Base-by-base conservation (phyloP, 2,797 vertebrate genomes). In the Nannoperca obscura region DNA sequence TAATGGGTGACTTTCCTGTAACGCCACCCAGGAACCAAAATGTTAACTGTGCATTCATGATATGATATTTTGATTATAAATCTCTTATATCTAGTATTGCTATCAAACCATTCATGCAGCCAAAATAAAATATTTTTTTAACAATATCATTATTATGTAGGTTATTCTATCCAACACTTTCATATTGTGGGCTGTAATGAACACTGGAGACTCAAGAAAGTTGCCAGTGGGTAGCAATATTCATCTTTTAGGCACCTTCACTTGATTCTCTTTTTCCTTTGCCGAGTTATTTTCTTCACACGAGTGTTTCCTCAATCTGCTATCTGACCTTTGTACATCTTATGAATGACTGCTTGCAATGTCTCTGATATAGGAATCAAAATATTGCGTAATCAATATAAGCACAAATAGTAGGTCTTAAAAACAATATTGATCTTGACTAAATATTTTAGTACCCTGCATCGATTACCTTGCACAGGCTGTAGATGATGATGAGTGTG, bases 401-500 rank as follows among this genome's bases (percentile, higher is more conserved):
- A 42, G 24, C 19, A 65, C 15, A 12, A 11, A 5, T 27, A 42
- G 10, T n/a, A 13, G 2, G 7, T 53, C 12, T 53, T 10, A 47
- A 62, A n/a, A 73, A 55, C 14, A 34, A 7, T 32, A n/a, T 42
- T 42, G 24, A 66, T 38, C 13, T 32, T 59, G 5, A 7, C 19
- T 24, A 3, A 20, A 15, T 34, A 17, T 15, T 50, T 46, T 32
- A n/a, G 55, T 49, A 1, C 8, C 0, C 32, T 32, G 65, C 44
- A 10, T 14, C 20, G 52, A 81, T 93, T 81, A 96, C 98, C 97
- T 99, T 99, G 94, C 98, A 99, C 78, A 99, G 96, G 84, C 97
- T 98, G 89, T 99, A 99, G 82, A 98, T 95, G 68, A 99, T 96
- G 83, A 99, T 98, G 20, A 99, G 96, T 38, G 94, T 90, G 0